These are phyloP conservation scores for Scolopax bukidnonensis DNA, from an alignment of 2,797 vertebrate species.

Conservation along the genomic window DNA sequence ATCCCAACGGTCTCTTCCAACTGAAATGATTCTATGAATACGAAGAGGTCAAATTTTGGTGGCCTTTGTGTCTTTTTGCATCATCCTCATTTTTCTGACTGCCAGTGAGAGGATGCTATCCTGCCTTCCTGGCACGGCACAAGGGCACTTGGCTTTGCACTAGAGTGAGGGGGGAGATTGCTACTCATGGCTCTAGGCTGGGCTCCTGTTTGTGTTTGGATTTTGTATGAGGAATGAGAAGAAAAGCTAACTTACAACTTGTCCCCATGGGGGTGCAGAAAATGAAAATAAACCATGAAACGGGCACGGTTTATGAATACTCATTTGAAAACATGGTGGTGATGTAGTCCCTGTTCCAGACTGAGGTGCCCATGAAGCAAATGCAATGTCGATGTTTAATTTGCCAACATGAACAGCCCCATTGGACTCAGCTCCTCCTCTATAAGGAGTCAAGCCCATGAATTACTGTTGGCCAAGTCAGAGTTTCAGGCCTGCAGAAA, in stretches of 20 bases:
- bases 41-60: background rate
- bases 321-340: background rate
- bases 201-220: background rate
- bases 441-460: background rate
- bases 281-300: background rate
- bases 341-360: background rate
- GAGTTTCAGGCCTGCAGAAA: background rate
- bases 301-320: background rate
- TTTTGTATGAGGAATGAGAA: background rate
- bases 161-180: background rate
- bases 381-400: background rate
- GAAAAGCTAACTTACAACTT: background rate
- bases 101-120: background rate
- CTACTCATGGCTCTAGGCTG: background rate
- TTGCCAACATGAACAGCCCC: background rate
- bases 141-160: background rate
- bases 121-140: background rate
- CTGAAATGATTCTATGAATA: background rate
- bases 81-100: too few species aligned
- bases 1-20: too few species aligned
- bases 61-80: background rate
- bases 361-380: background rate
- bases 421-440: accelerated
- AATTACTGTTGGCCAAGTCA: background rate
- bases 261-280: background rate